Conservation (phyloP, 2,888 invertebrate genomes). For the Sinhomidia bicolor region DNA sequence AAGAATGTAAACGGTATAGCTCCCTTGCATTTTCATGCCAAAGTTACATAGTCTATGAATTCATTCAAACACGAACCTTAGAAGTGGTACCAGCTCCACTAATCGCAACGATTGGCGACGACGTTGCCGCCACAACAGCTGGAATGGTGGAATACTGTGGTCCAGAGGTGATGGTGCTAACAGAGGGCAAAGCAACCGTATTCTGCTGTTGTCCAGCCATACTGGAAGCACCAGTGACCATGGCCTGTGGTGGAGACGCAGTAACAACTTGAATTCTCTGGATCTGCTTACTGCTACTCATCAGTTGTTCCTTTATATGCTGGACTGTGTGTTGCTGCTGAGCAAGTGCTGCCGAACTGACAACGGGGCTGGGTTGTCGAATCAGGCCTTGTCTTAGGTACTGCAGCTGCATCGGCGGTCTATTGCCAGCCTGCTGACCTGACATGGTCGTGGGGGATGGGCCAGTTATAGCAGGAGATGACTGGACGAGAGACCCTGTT, state of each 20-base stretch:
- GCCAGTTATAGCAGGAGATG: conserved; percentile 36
- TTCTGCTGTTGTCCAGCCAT: conserved; percentile 27
- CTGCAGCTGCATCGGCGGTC: conserved; percentile 65
- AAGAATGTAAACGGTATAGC: not conserved
- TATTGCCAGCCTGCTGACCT: conserved; percentile 37
- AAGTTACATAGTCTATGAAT: too few species aligned
- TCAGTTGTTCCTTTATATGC: conserved; percentile 57
- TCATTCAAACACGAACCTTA: conserved; percentile 48
- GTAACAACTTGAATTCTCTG: conserved; percentile 75
- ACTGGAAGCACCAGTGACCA: conserved; percentile 46
- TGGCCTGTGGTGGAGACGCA: conserved; percentile 55
- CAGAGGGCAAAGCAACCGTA: conserved; percentile 57
- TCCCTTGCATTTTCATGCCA: too few species aligned
- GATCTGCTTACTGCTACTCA: conserved; percentile 52
- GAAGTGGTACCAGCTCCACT: conserved; percentile 47
- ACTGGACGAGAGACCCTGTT: conserved; percentile 51
- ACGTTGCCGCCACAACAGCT: conserved; percentile 29
- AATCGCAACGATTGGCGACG: conserved; percentile 63
- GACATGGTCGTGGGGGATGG: conserved; percentile 28
- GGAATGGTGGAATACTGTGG: conserved; percentile 51
- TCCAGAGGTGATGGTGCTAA: conserved; percentile 57
- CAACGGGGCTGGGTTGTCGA: conserved; percentile 58
- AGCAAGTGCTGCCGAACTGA: not conserved
- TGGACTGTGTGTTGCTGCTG: conserved; percentile 75
- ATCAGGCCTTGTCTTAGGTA: conserved; percentile 63